Base-by-base conservation (phyloP, 2,888 invertebrate genomes). In the Caradrina clavipalpis region DNA sequence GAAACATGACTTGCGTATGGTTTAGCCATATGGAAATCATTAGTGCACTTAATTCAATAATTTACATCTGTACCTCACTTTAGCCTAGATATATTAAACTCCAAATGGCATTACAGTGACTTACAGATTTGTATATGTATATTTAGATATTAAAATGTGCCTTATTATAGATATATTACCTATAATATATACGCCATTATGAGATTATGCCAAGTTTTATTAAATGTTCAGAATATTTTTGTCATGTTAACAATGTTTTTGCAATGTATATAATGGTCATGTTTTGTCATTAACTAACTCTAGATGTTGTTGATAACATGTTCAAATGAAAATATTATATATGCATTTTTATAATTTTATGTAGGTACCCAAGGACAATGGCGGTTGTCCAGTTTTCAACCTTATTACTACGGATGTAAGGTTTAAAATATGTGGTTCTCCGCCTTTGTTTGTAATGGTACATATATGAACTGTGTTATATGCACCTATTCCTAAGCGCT, bases 101-200 rank as follows among this genome's bases (percentile, higher is more conserved):
- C 92, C 92, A 88, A 86, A 89, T 89, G 93, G 93, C 92, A 91
- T 90, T 85, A 80, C 84, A 90, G 92, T 86, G 89, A 93, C 92
- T 93, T 93, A 93, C 86, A 83, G 74, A 80, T 84, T 85, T 85
- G 85, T 90, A 88, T 93, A 87, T 92, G 92, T 93, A 93, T 93
- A 93, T 92, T 92, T 91, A 92, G 92, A 86, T 71, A 81, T 84
- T 86, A 82, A 83, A 83, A 85, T 80, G 76, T 87, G 83, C 82
- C 81, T 82, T 84, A 78, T 86, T 84, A 72, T 86, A 82, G 78
- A 76, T 80, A 75, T 80, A 76, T 83, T 76, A 78, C 76, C 63
- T 76, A 74, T 78, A 76, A 76, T 78, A 45, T 45, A 15, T 45
- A 71, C 63, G 81, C 73, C 81, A 82, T 71, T 72, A 67, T 78